phyloP scores from a whole-genome alignment of 2,113 vertebrate species.

The Brachypteracias leptosomus region DNA sequence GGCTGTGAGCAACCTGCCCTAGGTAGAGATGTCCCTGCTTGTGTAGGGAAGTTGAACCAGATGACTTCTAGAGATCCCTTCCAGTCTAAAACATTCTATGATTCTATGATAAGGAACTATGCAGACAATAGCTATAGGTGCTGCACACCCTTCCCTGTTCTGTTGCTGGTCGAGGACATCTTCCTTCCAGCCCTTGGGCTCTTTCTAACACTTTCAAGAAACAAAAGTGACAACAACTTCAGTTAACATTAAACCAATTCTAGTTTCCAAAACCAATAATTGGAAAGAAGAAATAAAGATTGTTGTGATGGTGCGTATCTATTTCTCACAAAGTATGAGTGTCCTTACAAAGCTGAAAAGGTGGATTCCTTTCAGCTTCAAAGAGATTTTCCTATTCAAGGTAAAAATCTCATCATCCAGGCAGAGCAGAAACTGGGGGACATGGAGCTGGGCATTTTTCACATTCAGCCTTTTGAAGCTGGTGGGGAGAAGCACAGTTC shows the following conservation, averaged over 20 bases:
- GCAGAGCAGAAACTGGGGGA: background rate
- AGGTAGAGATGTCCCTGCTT: too few species aligned
- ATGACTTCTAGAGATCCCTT: too few species aligned
- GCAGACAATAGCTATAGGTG: background rate
- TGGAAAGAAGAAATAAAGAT: background rate
- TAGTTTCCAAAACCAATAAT: background rate
- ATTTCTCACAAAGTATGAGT: background rate
- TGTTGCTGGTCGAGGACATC: background rate
- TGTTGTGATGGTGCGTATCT: background rate
- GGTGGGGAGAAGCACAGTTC: background rate
- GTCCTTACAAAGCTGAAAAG: background rate
- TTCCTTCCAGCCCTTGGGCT: background rate
- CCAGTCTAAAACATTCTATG: too few species aligned
- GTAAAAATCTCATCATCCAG: background rate
- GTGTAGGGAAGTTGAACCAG: too few species aligned
- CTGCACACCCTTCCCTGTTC: accelerated
- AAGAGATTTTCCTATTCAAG: background rate
- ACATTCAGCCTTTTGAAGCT: background rate
- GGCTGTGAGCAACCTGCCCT: too few species aligned
- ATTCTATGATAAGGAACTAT: background rate
- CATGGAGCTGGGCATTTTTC: background rate
- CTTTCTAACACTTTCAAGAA: background rate
- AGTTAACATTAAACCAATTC: background rate
- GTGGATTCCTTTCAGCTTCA: background rate
- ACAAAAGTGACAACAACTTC: background rate